Evolutionary conservation across 1,140 invertebrate genomes (phyloP).

Genomic region (Andrena cerasifolii): DNA sequence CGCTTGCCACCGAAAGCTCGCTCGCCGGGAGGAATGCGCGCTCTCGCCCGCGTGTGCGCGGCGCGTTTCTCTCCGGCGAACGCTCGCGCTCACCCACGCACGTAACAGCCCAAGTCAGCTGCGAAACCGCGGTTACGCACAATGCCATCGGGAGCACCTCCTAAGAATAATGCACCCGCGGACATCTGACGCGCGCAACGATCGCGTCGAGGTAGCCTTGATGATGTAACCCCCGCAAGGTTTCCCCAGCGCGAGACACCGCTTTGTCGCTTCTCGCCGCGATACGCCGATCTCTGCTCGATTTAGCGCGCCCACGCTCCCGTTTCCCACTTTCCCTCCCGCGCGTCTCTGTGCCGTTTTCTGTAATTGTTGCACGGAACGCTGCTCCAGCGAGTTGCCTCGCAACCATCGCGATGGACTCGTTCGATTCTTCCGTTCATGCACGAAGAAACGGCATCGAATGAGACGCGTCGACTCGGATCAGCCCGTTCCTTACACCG

Average conservation of each 20-base stretch:
- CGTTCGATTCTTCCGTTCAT: too few species aligned
- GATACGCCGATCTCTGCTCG: conserved; percentile 34
- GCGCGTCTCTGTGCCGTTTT: background rate
- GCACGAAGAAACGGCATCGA: too few species aligned
- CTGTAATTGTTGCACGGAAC: conserved; percentile 15
- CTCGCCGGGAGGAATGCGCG: background rate
- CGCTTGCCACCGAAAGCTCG: conserved; percentile 32
- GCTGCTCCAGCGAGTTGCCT: too few species aligned
- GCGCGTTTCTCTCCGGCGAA: background rate
- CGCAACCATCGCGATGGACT: too few species aligned
- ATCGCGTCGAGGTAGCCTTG: conserved; percentile 66
- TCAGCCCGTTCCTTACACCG: too few species aligned
- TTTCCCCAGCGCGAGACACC: conserved; percentile 54
- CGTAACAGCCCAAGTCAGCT: background rate
- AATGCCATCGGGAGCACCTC: conserved; percentile 59
- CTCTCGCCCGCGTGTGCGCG: too few species aligned
- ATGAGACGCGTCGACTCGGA: too few species aligned
- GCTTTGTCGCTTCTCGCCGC: conserved; percentile 44
- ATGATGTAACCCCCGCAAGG: conserved; percentile 77
- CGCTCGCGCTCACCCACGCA: conserved; percentile 26
- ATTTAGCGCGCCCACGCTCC: conserved; percentile 55
- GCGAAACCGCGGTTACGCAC: conserved; percentile 47
- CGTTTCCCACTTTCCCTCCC: conserved; percentile 16
- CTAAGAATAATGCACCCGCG: conserved; percentile 64
- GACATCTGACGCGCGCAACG: conserved; percentile 64